These are phyloP conservation scores for Meleagris gallopavo DNA, from an alignment of 2,113 vertebrate genomes.

Conservation along the genomic window DNA sequence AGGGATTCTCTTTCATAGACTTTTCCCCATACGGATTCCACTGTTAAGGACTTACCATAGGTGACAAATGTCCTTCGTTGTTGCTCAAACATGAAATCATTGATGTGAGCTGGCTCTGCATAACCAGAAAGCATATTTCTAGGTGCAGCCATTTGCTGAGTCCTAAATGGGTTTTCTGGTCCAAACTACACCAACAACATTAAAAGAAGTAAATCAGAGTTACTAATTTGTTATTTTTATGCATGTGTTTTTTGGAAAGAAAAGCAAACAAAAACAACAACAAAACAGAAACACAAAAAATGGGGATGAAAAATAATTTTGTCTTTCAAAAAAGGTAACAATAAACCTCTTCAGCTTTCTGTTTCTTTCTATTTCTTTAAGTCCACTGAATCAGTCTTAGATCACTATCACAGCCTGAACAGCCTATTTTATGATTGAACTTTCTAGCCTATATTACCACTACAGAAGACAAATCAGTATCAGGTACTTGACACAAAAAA, in stretches of 20 bases:
- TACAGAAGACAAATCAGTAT: not conserved
- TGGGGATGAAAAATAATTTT: not conserved
- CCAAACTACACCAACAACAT: constrained; percentile 85
- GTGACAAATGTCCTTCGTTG: constrained; percentile 97
- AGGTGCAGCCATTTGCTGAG: constrained; percentile 96
- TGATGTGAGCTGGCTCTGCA: constrained; percentile 95
- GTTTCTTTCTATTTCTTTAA: not conserved
- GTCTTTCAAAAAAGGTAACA: not conserved
- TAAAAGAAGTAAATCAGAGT: not conserved
- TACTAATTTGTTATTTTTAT: not conserved
- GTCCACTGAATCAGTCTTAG: not conserved
- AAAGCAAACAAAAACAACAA: not conserved
- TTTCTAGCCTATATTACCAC: not conserved
- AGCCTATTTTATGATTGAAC: not conserved
- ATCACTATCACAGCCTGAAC: not conserved
- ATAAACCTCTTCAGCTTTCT: not conserved
- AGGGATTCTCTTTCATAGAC: not conserved
- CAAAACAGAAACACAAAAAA: not conserved
- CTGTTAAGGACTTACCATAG: constrained; percentile 82
- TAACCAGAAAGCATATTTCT: constrained; percentile 98
- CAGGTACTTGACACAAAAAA: not conserved
- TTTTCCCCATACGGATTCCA: not conserved
- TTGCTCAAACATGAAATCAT: constrained; percentile 99
- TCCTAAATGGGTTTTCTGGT: constrained; percentile 92
- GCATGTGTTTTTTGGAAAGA: not conserved